Base-by-base conservation (phyloP, 2,888 invertebrate genomes). In the Sinhomidia bicolor region DNA sequence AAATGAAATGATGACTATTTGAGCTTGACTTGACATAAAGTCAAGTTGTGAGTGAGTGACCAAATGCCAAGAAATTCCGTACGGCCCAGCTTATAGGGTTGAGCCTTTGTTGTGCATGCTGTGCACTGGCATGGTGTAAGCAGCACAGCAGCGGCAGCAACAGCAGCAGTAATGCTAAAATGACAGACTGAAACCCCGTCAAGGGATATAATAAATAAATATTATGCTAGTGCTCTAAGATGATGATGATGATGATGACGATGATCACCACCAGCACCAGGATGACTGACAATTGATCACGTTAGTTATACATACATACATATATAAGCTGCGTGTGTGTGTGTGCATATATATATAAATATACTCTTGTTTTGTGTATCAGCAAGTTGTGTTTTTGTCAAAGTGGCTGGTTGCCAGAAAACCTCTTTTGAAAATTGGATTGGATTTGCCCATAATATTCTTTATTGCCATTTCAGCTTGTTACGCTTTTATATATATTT, bases 351-450 rank as follows among this genome's bases (percentile, higher is more conserved):
- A 12, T 41, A 10, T 23, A 36, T 71, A 20, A 0, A 2, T 4
- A n/a, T n/a, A 47, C 1, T 20, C 23, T 5, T 78, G 26, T 29
- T n/a, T n/a, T n/a, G 26, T 76, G 26, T 51, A 4, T 17, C 36
- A 47, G 74, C 12, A 14, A 1, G 47, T n/a, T 12, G n/a, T 78
- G 6, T 54, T 62, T 47, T 81, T 81, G 81, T 81, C 74, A 41
- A 54, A 57, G 84, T 84, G 84, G 84, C 84, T 74, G 7, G 23
- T 51, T 84, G 84, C 84, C 84, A 84, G 84, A 74, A 83, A 84
- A 29, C 60, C 60, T 60, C 71, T 76, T 60, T 74, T 14, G 51
- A 83, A 84, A 84, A 84, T 74, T 84, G 76, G 74, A 84, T 84
- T 65, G 82, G 71, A 68, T 82, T 84, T 84, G 74, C 36, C 26